Conservation (phyloP, 2,113 vertebrate genomes). For the Xerus inauris region DNA sequence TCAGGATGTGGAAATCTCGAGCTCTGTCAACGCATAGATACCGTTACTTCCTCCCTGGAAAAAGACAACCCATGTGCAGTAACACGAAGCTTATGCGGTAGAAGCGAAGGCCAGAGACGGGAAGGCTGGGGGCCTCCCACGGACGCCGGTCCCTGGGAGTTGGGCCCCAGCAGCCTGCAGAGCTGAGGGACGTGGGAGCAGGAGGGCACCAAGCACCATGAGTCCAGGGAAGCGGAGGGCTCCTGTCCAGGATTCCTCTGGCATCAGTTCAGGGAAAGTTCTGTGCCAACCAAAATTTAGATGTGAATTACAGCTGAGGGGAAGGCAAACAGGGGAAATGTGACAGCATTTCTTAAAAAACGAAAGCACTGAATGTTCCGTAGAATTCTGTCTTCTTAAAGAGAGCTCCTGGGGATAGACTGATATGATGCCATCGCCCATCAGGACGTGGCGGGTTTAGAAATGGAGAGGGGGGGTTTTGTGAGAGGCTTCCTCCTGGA, state of each 20-base stretch:
- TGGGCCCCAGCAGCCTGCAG: neutral
- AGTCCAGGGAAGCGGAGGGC: neutral
- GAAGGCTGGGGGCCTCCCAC: neutral
- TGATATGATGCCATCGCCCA: neutral
- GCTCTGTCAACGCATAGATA: no score
- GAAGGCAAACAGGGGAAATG: neutral
- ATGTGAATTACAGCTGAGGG: neutral
- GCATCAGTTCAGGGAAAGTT: neutral
- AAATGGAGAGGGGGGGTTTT: no score
- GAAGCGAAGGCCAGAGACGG: neutral
- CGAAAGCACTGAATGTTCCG: neutral
- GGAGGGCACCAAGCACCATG: no score
- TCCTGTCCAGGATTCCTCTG: neutral
- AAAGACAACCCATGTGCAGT: no score
- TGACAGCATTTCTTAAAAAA: neutral
- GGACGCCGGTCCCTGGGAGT: no score
- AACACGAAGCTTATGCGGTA: neutral
- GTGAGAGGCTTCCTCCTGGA: neutral
- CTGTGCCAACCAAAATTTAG: neutral
- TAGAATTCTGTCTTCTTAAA: neutral
- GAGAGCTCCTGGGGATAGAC: no score
- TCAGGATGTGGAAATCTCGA: neutral
- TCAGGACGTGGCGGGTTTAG: no score
- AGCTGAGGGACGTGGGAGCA: neutral
- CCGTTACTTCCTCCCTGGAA: no score